These are phyloP conservation scores for Brachypterus glaber DNA, from an alignment of 2,888 invertebrate species.

Conservation along the genomic window DNA sequence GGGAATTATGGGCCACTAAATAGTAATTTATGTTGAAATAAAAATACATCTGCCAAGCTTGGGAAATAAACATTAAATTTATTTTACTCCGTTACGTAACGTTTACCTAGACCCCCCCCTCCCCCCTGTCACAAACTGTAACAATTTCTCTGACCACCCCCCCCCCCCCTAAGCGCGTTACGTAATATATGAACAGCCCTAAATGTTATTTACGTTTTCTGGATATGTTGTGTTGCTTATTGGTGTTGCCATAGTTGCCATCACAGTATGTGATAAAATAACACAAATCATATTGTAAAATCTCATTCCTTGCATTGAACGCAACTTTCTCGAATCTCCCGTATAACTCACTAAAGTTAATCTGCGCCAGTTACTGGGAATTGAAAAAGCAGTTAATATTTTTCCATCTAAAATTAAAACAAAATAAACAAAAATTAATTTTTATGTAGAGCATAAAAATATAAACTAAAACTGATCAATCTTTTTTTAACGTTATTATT, in stretches of 20 bases:
- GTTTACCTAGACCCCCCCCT: too few relatives aligned
- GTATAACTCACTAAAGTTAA: constrained; percentile 16
- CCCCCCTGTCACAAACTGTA: too few relatives aligned
- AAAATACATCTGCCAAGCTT: too few relatives aligned
- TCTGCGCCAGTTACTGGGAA: constrained; percentile 21
- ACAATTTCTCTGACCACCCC: too few relatives aligned
- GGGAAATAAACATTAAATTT: too few relatives aligned
- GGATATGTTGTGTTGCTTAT: constrained; percentile 25
- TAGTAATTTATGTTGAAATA: too few relatives aligned
- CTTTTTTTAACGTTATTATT: too few relatives aligned
- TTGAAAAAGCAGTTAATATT: constrained; percentile 14
- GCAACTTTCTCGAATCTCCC: constrained; percentile 22
- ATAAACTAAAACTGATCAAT: too few relatives aligned
- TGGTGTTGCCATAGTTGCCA: constrained; percentile 24
- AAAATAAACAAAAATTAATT: constrained; percentile 1
- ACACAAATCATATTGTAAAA: constrained; percentile 29
- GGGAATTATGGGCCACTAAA: too few relatives aligned
- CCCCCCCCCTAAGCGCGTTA: too few relatives aligned
- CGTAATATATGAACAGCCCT: too few relatives aligned
- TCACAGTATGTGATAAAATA: constrained; percentile 27
- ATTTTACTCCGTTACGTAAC: too few relatives aligned
- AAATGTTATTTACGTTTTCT: constrained; percentile 25
- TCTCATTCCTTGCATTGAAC: constrained; percentile 28
- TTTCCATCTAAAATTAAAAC: constrained; percentile 11
- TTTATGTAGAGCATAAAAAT: background rate